Percentiles rank a stretch among this genome's conserved stretches.
phyloP scores from a whole-genome alignment of 2,113 vertebrate species.

The Aspidoscelis tigris region DNA sequence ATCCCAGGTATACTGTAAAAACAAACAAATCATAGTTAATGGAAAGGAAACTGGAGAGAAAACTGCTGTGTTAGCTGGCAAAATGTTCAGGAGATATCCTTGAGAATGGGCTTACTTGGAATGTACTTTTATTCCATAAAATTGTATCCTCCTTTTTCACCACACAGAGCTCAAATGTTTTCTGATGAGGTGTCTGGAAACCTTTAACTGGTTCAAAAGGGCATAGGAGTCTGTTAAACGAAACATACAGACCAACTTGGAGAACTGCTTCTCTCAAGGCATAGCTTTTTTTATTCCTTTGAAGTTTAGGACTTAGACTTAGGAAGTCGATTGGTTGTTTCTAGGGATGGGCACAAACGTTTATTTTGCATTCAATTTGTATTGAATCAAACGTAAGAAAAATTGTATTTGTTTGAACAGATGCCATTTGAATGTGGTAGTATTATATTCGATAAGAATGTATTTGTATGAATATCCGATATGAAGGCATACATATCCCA shows the following conservation, averaged over 20 bases:
- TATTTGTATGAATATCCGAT: too few species aligned
- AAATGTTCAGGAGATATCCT: not conserved
- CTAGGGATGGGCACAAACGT: too few species aligned
- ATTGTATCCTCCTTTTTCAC: not conserved
- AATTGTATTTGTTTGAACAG: too few species aligned
- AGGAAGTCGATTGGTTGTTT: not conserved
- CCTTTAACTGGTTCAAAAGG: not conserved
- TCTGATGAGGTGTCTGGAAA: not conserved
- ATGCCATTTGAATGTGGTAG: too few species aligned
- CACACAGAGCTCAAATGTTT: not conserved
- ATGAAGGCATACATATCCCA: too few species aligned
- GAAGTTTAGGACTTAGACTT: not conserved
- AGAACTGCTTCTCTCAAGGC: not conserved
- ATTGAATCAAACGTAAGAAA: too few species aligned
- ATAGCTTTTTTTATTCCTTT: not conserved
- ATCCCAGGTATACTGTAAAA: conserved; percentile 90
- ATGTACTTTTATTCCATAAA: not conserved
- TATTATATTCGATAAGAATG: too few species aligned
- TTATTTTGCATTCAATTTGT: too few species aligned
- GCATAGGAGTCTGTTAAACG: not conserved
- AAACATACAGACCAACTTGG: not conserved
- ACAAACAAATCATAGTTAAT: conserved; percentile 35
- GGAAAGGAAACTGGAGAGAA: not conserved
- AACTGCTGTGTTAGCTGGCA: not conserved
- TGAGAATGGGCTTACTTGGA: conserved; percentile 13